phyloP scores from a whole-genome alignment of 2,888 invertebrate genomes.

The Eupelmus urozonus region DNA sequence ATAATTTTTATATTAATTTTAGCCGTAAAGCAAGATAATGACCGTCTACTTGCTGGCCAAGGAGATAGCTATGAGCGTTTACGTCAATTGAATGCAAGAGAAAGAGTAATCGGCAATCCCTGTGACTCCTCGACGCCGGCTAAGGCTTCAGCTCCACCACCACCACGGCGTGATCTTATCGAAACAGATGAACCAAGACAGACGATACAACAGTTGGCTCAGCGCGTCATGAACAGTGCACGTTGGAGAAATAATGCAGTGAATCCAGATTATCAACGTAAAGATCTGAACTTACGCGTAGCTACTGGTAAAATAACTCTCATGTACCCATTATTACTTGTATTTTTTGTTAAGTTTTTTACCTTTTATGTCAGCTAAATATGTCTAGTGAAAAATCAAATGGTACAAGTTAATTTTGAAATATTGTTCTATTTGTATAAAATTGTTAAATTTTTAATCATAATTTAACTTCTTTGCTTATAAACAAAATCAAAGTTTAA shows the following conservation, averaged over 20 bases:
- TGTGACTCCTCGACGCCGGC: constrained; percentile 73
- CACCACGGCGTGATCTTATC: constrained; percentile 27
- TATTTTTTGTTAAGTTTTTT: constrained; percentile 10
- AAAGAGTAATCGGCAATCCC: constrained; percentile 63
- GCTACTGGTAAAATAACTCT: constrained; percentile 29
- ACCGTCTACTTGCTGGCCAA: constrained; percentile 68
- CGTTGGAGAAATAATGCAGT: constrained; percentile 70
- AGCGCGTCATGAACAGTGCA: constrained; percentile 74
- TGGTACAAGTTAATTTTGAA: too few species aligned
- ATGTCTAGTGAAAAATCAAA: neutral
- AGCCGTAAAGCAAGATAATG: constrained; percentile 44
- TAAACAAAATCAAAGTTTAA: too few species aligned
- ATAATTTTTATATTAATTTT: constrained; percentile 1
- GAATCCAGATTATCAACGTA: constrained; percentile 52
- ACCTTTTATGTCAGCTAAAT: neutral
- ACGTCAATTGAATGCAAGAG: constrained; percentile 63
- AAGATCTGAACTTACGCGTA: constrained; percentile 40
- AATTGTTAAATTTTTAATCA: too few species aligned
- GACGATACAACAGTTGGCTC: constrained; percentile 73
- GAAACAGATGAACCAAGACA: constrained; percentile 67
- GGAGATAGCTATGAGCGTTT: constrained; percentile 71
- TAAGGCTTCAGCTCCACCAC: constrained; percentile 59
- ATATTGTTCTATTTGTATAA: too few species aligned
- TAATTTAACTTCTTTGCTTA: too few species aligned
- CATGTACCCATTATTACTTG: neutral